These are phyloP conservation scores for Phanerotoma sp. DNA, from an alignment of 2,888 invertebrate genomes.

Conservation along the genomic window DNA sequence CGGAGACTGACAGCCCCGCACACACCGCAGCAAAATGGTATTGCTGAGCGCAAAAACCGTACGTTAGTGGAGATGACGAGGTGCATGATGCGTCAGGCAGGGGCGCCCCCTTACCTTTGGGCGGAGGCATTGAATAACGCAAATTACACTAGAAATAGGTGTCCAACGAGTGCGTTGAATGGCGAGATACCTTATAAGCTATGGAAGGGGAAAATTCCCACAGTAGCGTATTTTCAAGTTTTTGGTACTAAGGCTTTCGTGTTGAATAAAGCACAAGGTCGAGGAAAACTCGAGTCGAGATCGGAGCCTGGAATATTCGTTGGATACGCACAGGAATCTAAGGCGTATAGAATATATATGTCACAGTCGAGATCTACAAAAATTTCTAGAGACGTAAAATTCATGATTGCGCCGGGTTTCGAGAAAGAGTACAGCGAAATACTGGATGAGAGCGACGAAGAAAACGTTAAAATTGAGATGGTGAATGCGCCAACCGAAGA, in stretches of 20 bases:
- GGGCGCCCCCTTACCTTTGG: constrained; percentile 24
- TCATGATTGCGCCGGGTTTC: constrained; percentile 3
- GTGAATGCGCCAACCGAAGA: background rate
- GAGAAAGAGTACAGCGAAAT: constrained; percentile 1
- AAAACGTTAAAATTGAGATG: background rate
- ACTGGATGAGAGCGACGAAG: background rate
- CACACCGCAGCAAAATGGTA: constrained; percentile 42
- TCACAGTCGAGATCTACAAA: constrained; percentile 6
- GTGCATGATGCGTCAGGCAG: constrained; percentile 34
- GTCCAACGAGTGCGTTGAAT: constrained; percentile 12
- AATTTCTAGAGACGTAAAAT: constrained; percentile 22
- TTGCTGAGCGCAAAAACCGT: constrained; percentile 40
- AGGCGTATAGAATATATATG: constrained; percentile 26
- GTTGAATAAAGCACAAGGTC: background rate
- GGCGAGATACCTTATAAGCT: background rate
- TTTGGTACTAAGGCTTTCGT: constrained; percentile 11
- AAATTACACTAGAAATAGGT: constrained; percentile 37
- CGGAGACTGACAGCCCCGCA: constrained; percentile 35
- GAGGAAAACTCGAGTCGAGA: background rate
- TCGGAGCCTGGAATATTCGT: background rate
- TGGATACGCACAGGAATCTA: constrained; percentile 7
- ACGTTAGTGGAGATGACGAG: constrained; percentile 39
- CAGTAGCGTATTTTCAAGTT: background rate
- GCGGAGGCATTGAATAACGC: constrained; percentile 40
- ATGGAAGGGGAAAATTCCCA: constrained; percentile 1